Base-by-base conservation (phyloP, 1,140 invertebrate species). In the Lordiphosa collinella region DNA sequence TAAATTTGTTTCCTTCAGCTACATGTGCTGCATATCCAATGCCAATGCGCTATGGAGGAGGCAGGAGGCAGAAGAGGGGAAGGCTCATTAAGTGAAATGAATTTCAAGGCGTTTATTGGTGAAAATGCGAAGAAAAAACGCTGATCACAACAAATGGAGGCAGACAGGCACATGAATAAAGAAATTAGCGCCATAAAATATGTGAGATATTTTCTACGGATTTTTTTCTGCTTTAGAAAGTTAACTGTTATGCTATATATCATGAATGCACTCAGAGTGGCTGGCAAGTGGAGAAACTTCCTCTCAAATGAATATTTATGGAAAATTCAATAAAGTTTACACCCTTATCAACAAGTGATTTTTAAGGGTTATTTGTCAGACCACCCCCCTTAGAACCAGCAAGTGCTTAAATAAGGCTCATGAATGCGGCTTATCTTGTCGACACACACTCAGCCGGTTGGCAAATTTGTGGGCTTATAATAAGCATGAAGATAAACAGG, bases 361-460 rank as follows among this genome's bases (percentile, higher is more conserved):
- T 25, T 25, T 25, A 25, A 25, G 22, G 22, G 22, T 25, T 44
- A 44, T 44, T 44, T 44, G 41, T 29, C 22, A 29, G 13, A 25
- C 12, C 16, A 18, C 5, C 25, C 25, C n/a, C 2, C 4, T 22
- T 11, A 6, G 40, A 11, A 29, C 49, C 9, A 11, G 44, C 29
- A 41, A 66, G 67, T 60, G 53, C 54, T 64, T 58, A 63, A 72
- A 49, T 60, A 40, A 44, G 43, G 48, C 59, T 55, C 50, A 58
- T 54, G 41, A 76, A 68, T 60, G 56, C 56, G 65, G 79, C 79
- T 86, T 85, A 85, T 85, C 79, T 85, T 86, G 80, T 85, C 75
- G 80, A 74, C 74, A 80, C 79, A 86, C 63, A 11, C 7, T 16
- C n/a, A 31, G 8, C 7, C 25, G 31, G 55, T 36, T 46, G 35